Conservation (phyloP, 2,888 invertebrate species). For the Chrysodeixis includens region DNA sequence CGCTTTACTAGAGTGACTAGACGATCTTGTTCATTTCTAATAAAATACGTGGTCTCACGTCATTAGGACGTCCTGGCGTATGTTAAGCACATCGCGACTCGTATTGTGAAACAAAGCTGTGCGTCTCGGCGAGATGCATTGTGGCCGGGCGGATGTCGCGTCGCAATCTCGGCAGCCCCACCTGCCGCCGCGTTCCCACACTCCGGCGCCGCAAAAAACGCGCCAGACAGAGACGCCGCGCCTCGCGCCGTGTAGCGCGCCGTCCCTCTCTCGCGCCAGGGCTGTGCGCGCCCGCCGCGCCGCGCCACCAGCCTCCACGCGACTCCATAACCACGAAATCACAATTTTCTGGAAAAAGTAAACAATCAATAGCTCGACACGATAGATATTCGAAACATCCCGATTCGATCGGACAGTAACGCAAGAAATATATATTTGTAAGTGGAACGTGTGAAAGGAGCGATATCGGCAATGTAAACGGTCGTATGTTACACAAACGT, state of each 20-base stretch:
- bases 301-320: conserved; percentile 73
- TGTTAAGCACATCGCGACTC: conserved; percentile 80
- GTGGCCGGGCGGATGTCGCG: conserved; percentile 88
- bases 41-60: conserved; percentile 72
- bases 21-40: conserved; percentile 60
- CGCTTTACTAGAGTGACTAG: conserved; percentile 47
- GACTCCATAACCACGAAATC: conserved; percentile 77
- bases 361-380: conserved; percentile 66
- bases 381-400: conserved; percentile 50
- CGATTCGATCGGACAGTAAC: conserved; percentile 41
- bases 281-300: conserved; percentile 71
- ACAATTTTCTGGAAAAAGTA: conserved; percentile 80
- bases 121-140: conserved; percentile 82
- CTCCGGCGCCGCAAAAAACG: conserved; percentile 89
- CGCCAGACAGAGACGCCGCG: conserved; percentile 76
- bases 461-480: conserved; percentile 51
- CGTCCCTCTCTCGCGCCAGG: conserved; percentile 79
- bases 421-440: conserved; percentile 21
- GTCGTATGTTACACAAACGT: conserved; percentile 61
- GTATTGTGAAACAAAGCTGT: conserved; percentile 83
- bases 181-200: conserved; percentile 89
- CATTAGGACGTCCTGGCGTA: conserved; percentile 77
- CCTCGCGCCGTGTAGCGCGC: conserved; percentile 70
- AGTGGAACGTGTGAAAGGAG: conserved; percentile 61
- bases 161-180: conserved; percentile 89